Conservation (phyloP, 2,888 invertebrate species). For the Pteria penguin region DNA sequence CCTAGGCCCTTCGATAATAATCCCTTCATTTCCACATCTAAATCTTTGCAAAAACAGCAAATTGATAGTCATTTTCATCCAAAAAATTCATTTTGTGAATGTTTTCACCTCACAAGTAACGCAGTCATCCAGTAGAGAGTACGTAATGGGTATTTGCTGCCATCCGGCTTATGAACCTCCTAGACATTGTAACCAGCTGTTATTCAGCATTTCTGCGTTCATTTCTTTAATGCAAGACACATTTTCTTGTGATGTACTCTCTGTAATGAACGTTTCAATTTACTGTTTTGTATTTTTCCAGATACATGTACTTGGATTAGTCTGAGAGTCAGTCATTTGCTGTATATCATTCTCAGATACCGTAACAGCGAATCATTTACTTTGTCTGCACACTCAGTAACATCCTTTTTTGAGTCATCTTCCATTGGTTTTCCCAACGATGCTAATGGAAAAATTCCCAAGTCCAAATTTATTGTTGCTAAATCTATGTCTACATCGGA, state of each 20-base stretch:
- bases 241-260: background rate
- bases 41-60: constrained; percentile 9
- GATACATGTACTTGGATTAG: constrained; percentile 15
- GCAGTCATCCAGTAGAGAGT: constrained; percentile 4
- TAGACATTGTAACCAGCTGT: background rate
- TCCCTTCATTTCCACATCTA: constrained; percentile 12
- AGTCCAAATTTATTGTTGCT: too few species aligned
- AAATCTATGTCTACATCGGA: too few species aligned
- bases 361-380: background rate
- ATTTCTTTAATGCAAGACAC: background rate
- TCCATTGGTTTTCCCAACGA: too few species aligned
- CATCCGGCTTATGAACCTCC: constrained; percentile 16
- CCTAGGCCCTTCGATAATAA: constrained; percentile 13
- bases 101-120: constrained; percentile 11
- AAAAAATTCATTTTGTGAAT: constrained; percentile 21
- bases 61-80: constrained; percentile 3
- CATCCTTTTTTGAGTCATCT: background rate
- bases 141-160: constrained; percentile 9
- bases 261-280: background rate
- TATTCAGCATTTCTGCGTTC: constrained; percentile 5
- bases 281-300: constrained; percentile 12
- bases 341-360: background rate
- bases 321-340: constrained; percentile 5
- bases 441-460: too few species aligned
- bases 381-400: background rate